Base-by-base conservation (phyloP, 2,797 vertebrate genomes). In the Sebastes minor region DNA sequence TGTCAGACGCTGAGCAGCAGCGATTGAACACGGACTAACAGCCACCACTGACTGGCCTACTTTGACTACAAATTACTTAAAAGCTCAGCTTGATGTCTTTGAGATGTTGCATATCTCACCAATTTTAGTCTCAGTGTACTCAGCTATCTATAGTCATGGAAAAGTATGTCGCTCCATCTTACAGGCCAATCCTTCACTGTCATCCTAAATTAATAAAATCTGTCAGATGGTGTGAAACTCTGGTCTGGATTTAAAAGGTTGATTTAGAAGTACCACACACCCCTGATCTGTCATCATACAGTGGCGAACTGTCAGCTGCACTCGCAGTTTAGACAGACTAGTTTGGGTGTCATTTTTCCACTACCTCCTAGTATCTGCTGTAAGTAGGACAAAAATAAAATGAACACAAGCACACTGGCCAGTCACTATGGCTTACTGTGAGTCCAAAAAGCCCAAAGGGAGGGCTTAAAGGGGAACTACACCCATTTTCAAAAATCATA, bases 1-100 rank as follows among this genome's bases (percentile, higher is more conserved):
- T 91, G 90, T 90, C 91, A 88, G 80, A 78, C 70, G n/a, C 75
- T 22, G 73, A 88, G 81, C 71, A 74, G 68, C 78, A 75, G 81
- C 71, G 74, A 90, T 16, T 70, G 84, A 87, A 80, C 80, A 67
- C 55, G 60, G 65, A 66, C 20, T 18, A 80, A 86, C 64, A 49
- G 69, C 81, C 76, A 20, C 67, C 63, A 52, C 78, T 59, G 81
- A 68, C 74, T 84, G 85, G 71, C 82, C 86, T 71, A 88, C 77
- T 89, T 85, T 67, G 65, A 80, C 84, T 69, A 60, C 70, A 82
- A 80, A 88, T 86, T 16, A 80, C 70, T 82, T 66, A 83, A 83
- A 84, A 80, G 69, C 70, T 87, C 61, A 42, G 63, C 61, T 49
- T 22, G 72, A 73, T 77, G 79, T 18, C 67, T 84, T 78, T 70